These are phyloP conservation scores for Hyphantria cunea DNA, from an alignment of 1,140 invertebrate species.

Conservation along the genomic window DNA sequence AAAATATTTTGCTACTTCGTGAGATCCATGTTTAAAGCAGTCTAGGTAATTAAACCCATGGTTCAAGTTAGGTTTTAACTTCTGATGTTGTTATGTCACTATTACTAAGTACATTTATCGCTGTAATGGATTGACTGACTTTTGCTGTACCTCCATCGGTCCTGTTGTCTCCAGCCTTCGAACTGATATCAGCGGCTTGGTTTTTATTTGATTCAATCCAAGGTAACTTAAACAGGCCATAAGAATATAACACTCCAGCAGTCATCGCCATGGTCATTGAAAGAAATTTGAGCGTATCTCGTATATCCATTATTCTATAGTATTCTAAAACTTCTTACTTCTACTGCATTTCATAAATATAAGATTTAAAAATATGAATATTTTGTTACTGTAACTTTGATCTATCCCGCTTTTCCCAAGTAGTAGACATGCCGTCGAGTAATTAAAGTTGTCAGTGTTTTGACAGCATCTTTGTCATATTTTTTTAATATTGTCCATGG, in stretches of 20 bases:
- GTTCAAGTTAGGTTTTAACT: too few species aligned
- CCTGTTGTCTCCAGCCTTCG: constrained; percentile 36
- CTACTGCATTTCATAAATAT: constrained; percentile 32
- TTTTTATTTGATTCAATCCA: neutral
- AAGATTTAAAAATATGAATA: neutral
- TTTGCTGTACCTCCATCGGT: constrained; percentile 38
- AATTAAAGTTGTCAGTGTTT: too few species aligned
- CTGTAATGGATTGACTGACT: too few species aligned
- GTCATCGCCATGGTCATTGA: constrained; percentile 51
- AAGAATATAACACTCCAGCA: constrained; percentile 54
- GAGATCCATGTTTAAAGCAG: too few species aligned
- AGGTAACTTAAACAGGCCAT: constrained; percentile 43
- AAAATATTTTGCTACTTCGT: too few species aligned
- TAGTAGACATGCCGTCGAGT: too few species aligned
- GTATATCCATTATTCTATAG: constrained; percentile 50
- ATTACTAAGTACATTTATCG: too few species aligned
- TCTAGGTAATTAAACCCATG: too few species aligned
- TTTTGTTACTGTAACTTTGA: neutral
- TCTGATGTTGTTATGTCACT: too few species aligned
- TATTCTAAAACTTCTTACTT: constrained; percentile 11
- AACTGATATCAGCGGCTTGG: neutral
- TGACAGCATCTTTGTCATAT: too few species aligned
- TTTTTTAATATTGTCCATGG: too few species aligned
- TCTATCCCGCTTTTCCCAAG: constrained; percentile 21
- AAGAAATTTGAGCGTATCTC: constrained; percentile 27